These are phyloP conservation scores for Myathropa florea DNA, from an alignment of 2,888 invertebrate genomes.

Conservation along the genomic window DNA sequence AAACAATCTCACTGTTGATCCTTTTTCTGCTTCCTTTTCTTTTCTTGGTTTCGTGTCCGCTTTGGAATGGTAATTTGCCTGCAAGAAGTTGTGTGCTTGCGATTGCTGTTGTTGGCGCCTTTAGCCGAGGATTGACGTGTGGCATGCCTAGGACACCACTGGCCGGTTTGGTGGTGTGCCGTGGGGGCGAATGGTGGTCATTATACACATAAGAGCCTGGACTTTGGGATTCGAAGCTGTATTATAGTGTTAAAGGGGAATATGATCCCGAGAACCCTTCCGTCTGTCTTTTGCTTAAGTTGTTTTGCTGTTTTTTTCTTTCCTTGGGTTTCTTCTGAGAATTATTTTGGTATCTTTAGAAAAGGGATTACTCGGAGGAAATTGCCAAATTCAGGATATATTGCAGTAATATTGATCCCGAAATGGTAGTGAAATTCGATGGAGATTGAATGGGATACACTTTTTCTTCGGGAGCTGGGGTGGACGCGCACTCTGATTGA, in stretches of 20 bases:
- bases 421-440: conserved; percentile 28
- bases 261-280: conserved; percentile 47
- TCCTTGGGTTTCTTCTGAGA: conserved; percentile 7
- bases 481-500: conserved; percentile 32
- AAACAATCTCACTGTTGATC: conserved; percentile 55
- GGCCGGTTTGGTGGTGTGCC: neutral
- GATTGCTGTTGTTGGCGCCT: conserved; percentile 33
- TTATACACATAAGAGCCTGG: conserved; percentile 46
- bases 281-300: neutral
- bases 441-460: conserved; percentile 38
- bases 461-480: neutral
- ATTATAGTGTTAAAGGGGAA: conserved; percentile 39
- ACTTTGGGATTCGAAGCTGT: conserved; percentile 48
- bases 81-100: conserved; percentile 39
- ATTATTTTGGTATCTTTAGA: conserved; percentile 21
- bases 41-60: neutral
- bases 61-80: conserved; percentile 64
- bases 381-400: conserved; percentile 52
- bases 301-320: conserved; percentile 1
- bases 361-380: conserved; percentile 43
- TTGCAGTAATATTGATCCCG: conserved; percentile 44
- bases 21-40: conserved; percentile 22
- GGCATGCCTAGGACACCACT: conserved; percentile 18
- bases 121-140: conserved; percentile 40
- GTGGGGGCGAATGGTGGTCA: conserved; percentile 29